Base-by-base conservation (phyloP, 1,140 invertebrate genomes). In the Hyles vespertilio region DNA sequence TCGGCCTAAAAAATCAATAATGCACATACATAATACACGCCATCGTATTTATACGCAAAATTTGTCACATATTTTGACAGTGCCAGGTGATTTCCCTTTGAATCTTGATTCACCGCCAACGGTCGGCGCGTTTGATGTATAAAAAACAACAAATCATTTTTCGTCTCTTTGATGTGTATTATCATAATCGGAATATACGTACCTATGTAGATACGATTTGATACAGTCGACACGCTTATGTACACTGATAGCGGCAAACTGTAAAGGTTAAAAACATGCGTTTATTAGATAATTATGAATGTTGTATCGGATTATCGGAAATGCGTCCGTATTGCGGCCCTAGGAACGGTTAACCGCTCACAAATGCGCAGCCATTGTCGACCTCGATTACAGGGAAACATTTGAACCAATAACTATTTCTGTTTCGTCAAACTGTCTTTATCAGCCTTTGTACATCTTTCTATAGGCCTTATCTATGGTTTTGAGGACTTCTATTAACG, bases 271-370 rank as follows among this genome's bases (percentile, higher is more conserved):
- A 74, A 72, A 82, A 83, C 82, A 85, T 67, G 80, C 64, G 74
- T 83, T 80, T 77, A 77, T 80, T 74, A 74, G 82, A 85, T 85
- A 70, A 70, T 70, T 64, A 85, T 74, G 75, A 81, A 74, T 77
- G 74, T 79, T 79, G 77, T 79, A 74, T 71, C 67, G 63, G 74
- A 79, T 80, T 77, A 81, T 82, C 71, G 56, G 46, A 47, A 47
- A n/a, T 32, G 7, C 22, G 32, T 51, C 50, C 32, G 33, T 34
- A 51, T 32, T 51, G 36, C 36, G 36, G 4, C 8, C 8, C 36
- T 40, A 40, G 8, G 22, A 32, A 32, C 22, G 40, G 36, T 44
- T 40, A 43, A 36, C n/a, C 52, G 52, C 52, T 11, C 44, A 46
- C 44, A 40, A 56, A 12, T 50, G n/a, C 32, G 33, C 58, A 60